Evolutionary conservation across 2,113 vertebrate genomes (phyloP).

Genomic region (Scartelaos histophorus): DNA sequence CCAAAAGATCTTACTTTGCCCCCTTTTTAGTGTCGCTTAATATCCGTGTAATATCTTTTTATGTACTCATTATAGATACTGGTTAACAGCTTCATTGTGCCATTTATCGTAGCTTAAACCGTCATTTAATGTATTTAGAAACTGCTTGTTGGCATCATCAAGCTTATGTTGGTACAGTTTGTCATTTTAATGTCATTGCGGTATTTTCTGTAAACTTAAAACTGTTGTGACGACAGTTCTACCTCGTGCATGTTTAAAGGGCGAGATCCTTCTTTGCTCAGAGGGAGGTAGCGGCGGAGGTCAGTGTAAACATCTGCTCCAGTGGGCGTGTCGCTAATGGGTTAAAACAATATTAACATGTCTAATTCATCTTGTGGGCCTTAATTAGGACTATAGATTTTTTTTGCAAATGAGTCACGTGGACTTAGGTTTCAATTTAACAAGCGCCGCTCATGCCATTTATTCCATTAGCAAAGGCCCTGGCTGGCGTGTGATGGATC

Average conservation of each 20-base stretch:
- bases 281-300: background rate
- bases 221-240: background rate
- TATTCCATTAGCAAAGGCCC: constrained; percentile 1
- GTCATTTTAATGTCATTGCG: too few species aligned
- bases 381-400: constrained; percentile 7
- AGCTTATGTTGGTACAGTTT: too few species aligned
- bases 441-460: background rate
- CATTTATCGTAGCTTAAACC: too few species aligned
- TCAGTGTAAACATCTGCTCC: constrained; percentile 6
- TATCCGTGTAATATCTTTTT: too few species aligned
- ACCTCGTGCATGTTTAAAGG: background rate
- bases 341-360: background rate
- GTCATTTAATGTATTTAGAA: too few species aligned
- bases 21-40: too few species aligned
- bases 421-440: constrained; percentile 5
- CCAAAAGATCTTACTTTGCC: too few species aligned
- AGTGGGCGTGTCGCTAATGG: background rate
- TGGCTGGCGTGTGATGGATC: background rate
- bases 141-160: too few species aligned
- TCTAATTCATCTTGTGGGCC: constrained; percentile 4
- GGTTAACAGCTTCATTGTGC: too few species aligned
- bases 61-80: too few species aligned
- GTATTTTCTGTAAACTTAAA: too few species aligned
- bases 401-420: constrained; percentile 5
- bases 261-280: background rate